These are phyloP conservation scores for Gymnorhina tibicen DNA, from an alignment of 2,113 vertebrate species.

Conservation along the genomic window DNA sequence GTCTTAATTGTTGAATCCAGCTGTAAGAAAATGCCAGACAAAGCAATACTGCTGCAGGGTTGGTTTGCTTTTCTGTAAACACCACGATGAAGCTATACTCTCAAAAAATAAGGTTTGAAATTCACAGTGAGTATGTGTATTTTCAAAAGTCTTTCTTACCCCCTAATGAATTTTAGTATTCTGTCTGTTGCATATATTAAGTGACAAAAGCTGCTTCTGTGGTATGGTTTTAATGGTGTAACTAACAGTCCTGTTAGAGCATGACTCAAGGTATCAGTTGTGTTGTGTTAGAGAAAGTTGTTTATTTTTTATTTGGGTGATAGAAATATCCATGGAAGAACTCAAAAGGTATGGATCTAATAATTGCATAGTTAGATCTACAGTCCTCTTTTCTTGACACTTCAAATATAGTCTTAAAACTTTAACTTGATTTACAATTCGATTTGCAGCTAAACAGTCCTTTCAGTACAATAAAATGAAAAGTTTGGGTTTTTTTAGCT, in stretches of 20 bases:
- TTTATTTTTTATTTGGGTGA: background rate
- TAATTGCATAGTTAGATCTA: background rate
- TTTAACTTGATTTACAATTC: background rate
- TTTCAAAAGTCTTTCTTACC: background rate
- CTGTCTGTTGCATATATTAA: background rate
- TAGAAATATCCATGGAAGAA: background rate
- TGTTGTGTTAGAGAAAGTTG: background rate
- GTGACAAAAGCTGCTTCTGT: background rate
- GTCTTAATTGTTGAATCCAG: background rate
- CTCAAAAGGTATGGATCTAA: background rate
- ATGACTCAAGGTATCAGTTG: background rate
- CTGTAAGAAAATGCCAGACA: background rate
- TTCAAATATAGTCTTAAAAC: slow-evolving; percentile 35
- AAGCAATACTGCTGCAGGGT: background rate
- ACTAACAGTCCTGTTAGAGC: background rate
- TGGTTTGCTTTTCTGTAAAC: background rate
- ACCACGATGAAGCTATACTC: background rate
- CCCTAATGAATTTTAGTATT: background rate
- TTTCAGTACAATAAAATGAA: background rate
- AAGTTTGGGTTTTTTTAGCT: slow-evolving; percentile 46
- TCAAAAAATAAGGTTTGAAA: background rate
- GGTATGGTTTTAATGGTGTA: background rate
- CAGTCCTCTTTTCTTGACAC: background rate
- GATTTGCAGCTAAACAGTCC: background rate
- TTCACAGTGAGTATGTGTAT: background rate